These are phyloP conservation scores for Stichodactyla mertensii DNA, from an alignment of 64 coral and sea anemone genomes.

Conservation along the genomic window DNA sequence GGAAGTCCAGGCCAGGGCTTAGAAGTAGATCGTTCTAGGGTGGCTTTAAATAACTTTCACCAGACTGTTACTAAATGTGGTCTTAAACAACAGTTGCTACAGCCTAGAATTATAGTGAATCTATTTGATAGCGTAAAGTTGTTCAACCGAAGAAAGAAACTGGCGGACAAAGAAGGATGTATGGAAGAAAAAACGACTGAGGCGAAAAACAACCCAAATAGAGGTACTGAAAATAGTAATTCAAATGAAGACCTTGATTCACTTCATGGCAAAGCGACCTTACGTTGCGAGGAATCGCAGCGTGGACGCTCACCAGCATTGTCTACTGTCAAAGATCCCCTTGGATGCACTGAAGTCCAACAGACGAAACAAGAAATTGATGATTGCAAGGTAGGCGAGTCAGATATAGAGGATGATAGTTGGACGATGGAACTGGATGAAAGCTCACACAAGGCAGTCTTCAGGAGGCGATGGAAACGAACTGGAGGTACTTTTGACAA, in stretches of 20 bases:
- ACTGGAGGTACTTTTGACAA: not conserved
- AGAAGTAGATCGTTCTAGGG: not conserved
- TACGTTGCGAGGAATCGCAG: not conserved
- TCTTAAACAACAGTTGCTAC: not conserved
- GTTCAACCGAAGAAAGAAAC: not conserved
- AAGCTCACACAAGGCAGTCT: slow-evolving; percentile 2
- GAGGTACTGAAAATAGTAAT: not conserved
- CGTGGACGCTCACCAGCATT: not conserved
- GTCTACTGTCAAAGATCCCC: not conserved
- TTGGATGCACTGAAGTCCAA: not conserved
- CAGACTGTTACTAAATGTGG: not conserved
- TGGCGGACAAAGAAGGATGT: not conserved
- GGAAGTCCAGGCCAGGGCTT: not conserved
- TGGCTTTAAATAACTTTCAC: not conserved
- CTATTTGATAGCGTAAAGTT: not conserved
- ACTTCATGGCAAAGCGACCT: not conserved
- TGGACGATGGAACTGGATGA: slow-evolving; percentile 17
- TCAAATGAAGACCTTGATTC: not conserved
- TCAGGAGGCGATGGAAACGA: slow-evolving; percentile 10
- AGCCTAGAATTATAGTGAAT: not conserved
- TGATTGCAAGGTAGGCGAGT: not conserved
- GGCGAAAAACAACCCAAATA: not conserved
- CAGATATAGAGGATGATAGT: not conserved
- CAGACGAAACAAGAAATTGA: not conserved
- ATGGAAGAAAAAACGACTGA: not conserved